Evolutionary conservation across 2,113 vertebrate genomes (phyloP), one percentile per base, ranked within the genome.

Genomic region (Rousettus leschenaultii): DNA sequence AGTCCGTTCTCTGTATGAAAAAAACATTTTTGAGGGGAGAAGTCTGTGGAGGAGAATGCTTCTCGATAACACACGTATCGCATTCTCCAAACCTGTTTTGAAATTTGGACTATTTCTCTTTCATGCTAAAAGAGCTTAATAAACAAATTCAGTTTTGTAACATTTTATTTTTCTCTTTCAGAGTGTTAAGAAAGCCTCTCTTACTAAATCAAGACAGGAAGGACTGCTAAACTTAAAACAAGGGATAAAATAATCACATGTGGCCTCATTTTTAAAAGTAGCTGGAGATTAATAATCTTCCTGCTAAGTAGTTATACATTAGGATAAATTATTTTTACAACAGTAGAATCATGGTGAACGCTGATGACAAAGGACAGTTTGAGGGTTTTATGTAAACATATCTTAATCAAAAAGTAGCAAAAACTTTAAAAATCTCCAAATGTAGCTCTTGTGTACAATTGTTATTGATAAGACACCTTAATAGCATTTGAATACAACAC

Each of bases 1-100:
- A 97, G 98, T 98, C 98, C 98, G 97, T 95, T 98, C 93, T 98
- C 97, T 98, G 93, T 97, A 96, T 97, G 95, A 98, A 98, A 98
- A 92, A 91, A 88, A 95, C 78, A 97, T 97, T 97, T 98, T 97
- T 96, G 89, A 98, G 97, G 90, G 86, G 97, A 96, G 89, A 95
- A 98, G 97, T 97, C 97, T 96, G 97, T 87, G 97, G 95, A 96
- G 94, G 97, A 98, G 96, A 97, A 97, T 95, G 79, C 91, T 97
- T 98, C 97, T 97, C 86, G 95, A 97, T 98, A 96, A 98, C 87
- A 96, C 88, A 96, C 26, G 12, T 95, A 96, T 97, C 85, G 0
- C 98, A 92, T 86, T 96, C 91, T 95, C 95, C 95, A 97, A 98
- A 96, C 78, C 88, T 96, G 84, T 95, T 98, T 95, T 92, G 90